These are phyloP conservation scores for Amphipyra berbera DNA, from an alignment of 2,888 invertebrate species.

Conservation along the genomic window DNA sequence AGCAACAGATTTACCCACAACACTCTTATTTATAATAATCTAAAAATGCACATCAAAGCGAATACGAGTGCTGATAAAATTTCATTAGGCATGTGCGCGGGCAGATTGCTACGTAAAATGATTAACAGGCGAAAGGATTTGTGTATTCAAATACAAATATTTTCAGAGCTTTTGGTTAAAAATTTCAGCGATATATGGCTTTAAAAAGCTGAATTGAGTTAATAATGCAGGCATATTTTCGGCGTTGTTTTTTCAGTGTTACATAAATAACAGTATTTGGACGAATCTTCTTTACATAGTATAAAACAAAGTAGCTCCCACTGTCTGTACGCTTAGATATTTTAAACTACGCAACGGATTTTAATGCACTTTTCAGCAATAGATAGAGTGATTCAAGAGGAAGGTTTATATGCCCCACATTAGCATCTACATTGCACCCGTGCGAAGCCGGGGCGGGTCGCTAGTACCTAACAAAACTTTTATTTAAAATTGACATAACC, in stretches of 20 bases:
- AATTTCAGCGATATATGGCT: background rate
- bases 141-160: slow-evolving; percentile 5
- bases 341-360: no score
- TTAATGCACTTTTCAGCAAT: no score
- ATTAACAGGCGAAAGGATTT: slow-evolving; percentile 20
- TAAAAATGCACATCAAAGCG: slow-evolving; percentile 52
- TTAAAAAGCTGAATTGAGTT: background rate
- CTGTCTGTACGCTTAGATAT: no score
- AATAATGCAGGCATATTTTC: background rate
- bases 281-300: no score
- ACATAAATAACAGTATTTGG: background rate
- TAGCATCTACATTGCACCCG: no score
- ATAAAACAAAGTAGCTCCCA: no score
- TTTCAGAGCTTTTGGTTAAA: slow-evolving; percentile 5
- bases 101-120: slow-evolving; percentile 21
- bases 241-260: background rate
- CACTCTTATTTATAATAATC: slow-evolving; percentile 15
- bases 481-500: no score
- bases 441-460: no score
- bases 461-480: no score
- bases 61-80: slow-evolving; percentile 22
- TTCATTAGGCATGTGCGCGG: slow-evolving; percentile 25
- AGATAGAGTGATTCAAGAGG: no score
- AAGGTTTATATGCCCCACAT: no score
- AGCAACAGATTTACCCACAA: slow-evolving; percentile 5